Conservation (phyloP, 2,888 invertebrate genomes). For the Spisula subtruncata region DNA sequence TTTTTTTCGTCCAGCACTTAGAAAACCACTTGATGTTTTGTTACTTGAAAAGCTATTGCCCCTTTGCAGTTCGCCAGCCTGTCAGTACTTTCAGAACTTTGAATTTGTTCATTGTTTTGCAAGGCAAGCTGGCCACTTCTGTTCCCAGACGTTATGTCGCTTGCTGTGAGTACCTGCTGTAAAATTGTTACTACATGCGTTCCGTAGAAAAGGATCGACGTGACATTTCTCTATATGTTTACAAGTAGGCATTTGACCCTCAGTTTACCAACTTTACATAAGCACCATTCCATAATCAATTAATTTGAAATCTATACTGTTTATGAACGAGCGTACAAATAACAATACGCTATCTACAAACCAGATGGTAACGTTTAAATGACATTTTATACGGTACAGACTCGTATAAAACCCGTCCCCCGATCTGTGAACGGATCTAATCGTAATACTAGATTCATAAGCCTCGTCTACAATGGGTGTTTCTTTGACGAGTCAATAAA, state of each 20-base stretch:
- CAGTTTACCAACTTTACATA: background rate
- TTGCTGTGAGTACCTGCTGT: no score
- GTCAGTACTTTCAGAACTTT: no score
- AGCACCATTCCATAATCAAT: slow-evolving; percentile 11
- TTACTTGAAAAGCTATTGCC: no score
- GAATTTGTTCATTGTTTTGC: no score
- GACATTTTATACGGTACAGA: slow-evolving; percentile 24
- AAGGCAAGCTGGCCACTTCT: no score
- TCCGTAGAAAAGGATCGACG: background rate
- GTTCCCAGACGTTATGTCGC: no score
- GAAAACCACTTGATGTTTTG: no score
- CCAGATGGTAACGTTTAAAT: slow-evolving; percentile 9
- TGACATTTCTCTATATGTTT: background rate
- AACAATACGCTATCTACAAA: background rate
- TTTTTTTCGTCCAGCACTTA: no score
- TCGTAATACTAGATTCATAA: slow-evolving; percentile 15
- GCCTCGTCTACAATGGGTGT: background rate
- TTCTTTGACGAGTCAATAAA: background rate
- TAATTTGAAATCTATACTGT: slow-evolving; percentile 23
- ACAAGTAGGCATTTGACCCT: background rate
- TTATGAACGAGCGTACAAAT: background rate
- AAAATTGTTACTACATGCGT: no score
- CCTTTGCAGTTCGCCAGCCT: no score
- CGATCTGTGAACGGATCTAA: slow-evolving; percentile 24
- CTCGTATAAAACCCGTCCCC: slow-evolving; percentile 16